Percentiles rank a stretch among this genome's conserved stretches.
Conservation (phyloP, 1,140 invertebrate genomes). For the Heliconius eleuchia region DNA sequence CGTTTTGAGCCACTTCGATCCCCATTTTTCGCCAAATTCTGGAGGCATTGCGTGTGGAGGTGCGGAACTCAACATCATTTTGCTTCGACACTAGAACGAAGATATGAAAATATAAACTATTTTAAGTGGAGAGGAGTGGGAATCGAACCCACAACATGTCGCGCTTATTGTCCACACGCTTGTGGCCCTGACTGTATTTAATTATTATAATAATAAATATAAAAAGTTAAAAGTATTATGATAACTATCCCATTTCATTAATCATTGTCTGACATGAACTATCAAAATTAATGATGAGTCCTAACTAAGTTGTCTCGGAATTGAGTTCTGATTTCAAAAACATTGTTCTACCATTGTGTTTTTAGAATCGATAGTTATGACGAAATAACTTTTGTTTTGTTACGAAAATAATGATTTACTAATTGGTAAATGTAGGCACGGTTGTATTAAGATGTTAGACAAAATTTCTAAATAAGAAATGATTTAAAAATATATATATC, state of each 20-base stretch:
- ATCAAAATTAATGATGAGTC: background rate
- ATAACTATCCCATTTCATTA: background rate
- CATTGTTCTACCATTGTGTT: conserved; percentile 22
- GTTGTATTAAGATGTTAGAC: background rate
- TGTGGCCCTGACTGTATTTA: too few relatives aligned
- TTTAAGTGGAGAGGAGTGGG: too few relatives aligned
- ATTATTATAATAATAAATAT: background rate
- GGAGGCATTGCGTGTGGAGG: too few relatives aligned
- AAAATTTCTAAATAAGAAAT: background rate
- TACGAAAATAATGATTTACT: background rate
- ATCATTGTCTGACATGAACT: background rate
- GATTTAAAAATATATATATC: too few relatives aligned
- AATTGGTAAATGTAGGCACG: background rate
- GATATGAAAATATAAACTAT: too few relatives aligned
- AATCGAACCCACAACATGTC: too few relatives aligned
- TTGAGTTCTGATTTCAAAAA: conserved; percentile 21
- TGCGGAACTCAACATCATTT: too few relatives aligned
- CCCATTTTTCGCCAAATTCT: too few relatives aligned
- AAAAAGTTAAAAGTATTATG: background rate
- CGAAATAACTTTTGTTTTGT: conserved; percentile 3
- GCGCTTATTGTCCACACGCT: too few relatives aligned
- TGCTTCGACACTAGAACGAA: too few relatives aligned
- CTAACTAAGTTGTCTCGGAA: background rate
- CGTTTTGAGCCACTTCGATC: too few relatives aligned
- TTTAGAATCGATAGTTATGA: conserved; percentile 28